Base-by-base conservation (phyloP, 2,888 invertebrate species). In the Drosophila maculinotata region DNA sequence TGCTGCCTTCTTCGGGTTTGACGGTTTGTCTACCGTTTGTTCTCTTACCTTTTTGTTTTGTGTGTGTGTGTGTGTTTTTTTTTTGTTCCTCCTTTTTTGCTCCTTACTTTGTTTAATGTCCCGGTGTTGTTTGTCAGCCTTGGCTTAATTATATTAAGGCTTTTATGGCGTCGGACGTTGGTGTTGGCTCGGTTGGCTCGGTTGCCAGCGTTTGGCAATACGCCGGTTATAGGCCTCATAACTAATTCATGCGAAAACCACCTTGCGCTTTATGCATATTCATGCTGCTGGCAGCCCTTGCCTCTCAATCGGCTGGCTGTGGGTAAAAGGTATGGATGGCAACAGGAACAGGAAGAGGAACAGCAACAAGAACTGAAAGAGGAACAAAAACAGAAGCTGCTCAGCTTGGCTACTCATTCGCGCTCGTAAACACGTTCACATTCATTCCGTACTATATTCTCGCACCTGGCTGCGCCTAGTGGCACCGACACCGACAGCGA, bases 261-360 rank as follows among this genome's bases (percentile, higher is more conserved):
- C 69, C 74, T 82, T 60, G 57, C 65, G 54, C 67, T 68, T 68
- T 71, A 78, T 79, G 83, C 80, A 82, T 72, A 77, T 82, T 77
- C 64, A 79, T 66, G 62, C 51, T 57, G 48, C 36, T 38, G 60
- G 33, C 56, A 59, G 38, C 38, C 58, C 39, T 36, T 30, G 20
- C 12, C 26, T 5, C 14, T 12, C 9, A 47, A 41, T 28, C 20
- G 47, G 15, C 1, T 14, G 23, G 23, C 26, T 4, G 4, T n/a
- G 28, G 15, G 10, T 15, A 28, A 6, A 9, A 17, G n/a, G n/a
- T n/a, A n/a, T n/a, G n/a, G n/a, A 10, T 12, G 17, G 12, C 5
- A 20, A 25, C 14, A 1, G 39, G 15, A 14, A 10, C 1, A 5
- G 12, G 25, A 17, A 20, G 2, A 5, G 28, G 20, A 17, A 2